These are phyloP conservation scores for Acrossocheilus wenchowensis DNA, from an alignment of 2,797 vertebrate species.

Conservation along the genomic window DNA sequence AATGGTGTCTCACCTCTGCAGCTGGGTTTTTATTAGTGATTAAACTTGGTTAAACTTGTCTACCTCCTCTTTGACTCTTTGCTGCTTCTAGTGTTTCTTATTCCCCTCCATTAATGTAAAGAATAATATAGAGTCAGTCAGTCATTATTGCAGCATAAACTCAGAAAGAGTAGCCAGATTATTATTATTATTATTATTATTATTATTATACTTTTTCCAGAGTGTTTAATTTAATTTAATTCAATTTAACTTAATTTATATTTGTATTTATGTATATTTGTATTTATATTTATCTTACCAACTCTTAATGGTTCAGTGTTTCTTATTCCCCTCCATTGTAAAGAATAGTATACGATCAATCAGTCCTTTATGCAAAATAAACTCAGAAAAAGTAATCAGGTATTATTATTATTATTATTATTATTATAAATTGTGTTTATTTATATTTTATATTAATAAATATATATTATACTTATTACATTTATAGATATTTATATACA, in stretches of 20 bases:
- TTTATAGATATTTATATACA: not conserved
- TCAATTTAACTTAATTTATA: too few species aligned
- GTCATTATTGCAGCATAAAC: not conserved
- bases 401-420: too few species aligned
- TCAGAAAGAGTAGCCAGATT: not conserved
- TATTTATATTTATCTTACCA: too few species aligned
- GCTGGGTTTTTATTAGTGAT: constrained; percentile 14
- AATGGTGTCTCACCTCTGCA: constrained; percentile 42
- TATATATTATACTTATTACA: too few species aligned
- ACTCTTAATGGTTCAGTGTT: too few species aligned
- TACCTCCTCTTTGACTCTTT: not conserved
- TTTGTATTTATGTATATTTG: too few species aligned
- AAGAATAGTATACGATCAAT: too few species aligned
- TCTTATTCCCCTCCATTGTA: too few species aligned
- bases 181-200: not conserved
- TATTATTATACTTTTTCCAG: too few species aligned
- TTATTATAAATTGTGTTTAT: not conserved
- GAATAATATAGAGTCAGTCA: constrained; percentile 49
- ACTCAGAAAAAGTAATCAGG: too few species aligned
- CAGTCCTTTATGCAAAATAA: too few species aligned
- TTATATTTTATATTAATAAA: not conserved
- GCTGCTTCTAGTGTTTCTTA: not conserved
- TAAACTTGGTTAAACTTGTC: constrained; percentile 24
- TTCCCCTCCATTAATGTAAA: constrained; percentile 33
- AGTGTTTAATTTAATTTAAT: too few species aligned